Percentiles rank a stretch among this genome's conserved stretches.
Conservation (phyloP, 1,140 invertebrate species). For the Drosophila chauvacae region DNA sequence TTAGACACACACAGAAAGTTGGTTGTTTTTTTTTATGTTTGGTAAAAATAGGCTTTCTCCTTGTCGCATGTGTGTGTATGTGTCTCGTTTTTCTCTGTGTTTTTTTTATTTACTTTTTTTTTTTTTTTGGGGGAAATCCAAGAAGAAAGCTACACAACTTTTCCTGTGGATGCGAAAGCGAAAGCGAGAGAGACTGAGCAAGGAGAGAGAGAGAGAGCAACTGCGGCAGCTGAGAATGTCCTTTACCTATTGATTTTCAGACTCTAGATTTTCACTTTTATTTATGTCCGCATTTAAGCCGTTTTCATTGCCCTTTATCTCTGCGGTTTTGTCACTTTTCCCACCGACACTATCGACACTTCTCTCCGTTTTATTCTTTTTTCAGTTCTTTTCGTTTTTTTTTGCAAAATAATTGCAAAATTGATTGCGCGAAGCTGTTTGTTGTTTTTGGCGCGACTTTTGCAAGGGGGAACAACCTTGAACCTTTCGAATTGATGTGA, state of each 20-base stretch:
- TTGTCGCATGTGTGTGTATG: constrained; percentile 13
- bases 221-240: constrained; percentile 37
- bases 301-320: constrained; percentile 9
- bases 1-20: constrained; percentile 39
- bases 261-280: constrained; percentile 38
- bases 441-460: constrained; percentile 51
- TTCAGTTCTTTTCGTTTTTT: neutral
- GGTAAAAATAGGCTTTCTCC: constrained; percentile 60
- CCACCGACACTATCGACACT: too few species aligned
- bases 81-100: neutral
- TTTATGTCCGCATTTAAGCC: constrained; percentile 32
- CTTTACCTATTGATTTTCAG: constrained; percentile 62
- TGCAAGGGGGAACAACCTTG: constrained; percentile 43
- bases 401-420: constrained; percentile 25
- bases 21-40: constrained; percentile 39
- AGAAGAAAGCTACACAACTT: constrained; percentile 27
- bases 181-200: constrained; percentile 12
- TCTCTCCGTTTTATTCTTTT: too few species aligned
- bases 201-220: constrained; percentile 7
- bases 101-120: neutral
- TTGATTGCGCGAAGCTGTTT: constrained; percentile 32
- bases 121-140: constrained; percentile 7
- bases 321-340: constrained; percentile 3
- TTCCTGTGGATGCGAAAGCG: constrained; percentile 17
- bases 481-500: constrained; percentile 38